phyloP scores from a whole-genome alignment of 2,113 vertebrate genomes.

The Ophiodon elongatus region DNA sequence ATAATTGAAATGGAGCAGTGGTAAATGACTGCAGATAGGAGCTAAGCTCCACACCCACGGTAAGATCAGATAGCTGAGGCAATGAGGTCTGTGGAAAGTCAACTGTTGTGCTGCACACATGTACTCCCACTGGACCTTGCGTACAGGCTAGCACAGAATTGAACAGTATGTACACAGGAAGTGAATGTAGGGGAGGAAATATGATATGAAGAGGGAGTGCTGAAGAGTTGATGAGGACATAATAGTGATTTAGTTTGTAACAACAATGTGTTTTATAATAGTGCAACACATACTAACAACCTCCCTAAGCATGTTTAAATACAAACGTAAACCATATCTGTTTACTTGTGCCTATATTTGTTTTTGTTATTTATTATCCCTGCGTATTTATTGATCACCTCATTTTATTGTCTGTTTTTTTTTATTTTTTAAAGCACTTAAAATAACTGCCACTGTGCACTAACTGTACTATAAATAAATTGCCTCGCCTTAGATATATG shows the following conservation, averaged over 20 bases:
- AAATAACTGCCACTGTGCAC: background rate
- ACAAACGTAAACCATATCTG: background rate
- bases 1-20: constrained; percentile 68
- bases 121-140: constrained; percentile 43
- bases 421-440: background rate
- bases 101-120: constrained; percentile 38
- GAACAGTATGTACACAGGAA: constrained; percentile 62
- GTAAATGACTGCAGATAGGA: constrained; percentile 64
- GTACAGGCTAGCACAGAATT: constrained; percentile 44
- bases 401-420: background rate
- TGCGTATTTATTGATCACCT: background rate
- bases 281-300: background rate
- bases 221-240: background rate
- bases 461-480: background rate
- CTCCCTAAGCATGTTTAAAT: background rate
- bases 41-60: constrained; percentile 35
- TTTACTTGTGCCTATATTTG: background rate
- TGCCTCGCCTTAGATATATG: background rate
- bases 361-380: background rate
- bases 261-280: background rate
- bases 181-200: constrained; percentile 65
- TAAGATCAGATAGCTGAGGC: constrained; percentile 64
- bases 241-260: background rate
- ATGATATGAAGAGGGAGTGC: constrained; percentile 28
- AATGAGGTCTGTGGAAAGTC: constrained; percentile 57